A percentile compares a stretch with the other conserved stretches of the same genome.
These are phyloP conservation scores for Scaeva pyrastri DNA, from an alignment of 2,888 invertebrate genomes.

Conservation along the genomic window DNA sequence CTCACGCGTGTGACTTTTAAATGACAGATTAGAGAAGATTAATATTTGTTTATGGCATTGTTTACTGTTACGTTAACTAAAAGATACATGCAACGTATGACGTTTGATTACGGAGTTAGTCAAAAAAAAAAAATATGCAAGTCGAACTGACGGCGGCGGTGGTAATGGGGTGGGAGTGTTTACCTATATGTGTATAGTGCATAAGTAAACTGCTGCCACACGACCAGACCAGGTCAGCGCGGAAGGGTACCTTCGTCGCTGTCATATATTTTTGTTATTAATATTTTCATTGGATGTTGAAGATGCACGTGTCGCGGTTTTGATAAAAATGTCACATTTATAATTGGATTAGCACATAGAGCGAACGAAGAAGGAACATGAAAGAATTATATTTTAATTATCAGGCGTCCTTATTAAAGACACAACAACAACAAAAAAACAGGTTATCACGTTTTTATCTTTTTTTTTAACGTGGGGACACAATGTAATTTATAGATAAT, in stretches of 20 bases:
- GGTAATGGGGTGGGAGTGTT: constrained; percentile 31
- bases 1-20: constrained; percentile 84
- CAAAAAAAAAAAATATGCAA: constrained; percentile 35
- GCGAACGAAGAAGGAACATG: constrained; percentile 36
- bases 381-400: constrained; percentile 40
- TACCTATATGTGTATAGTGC: neutral
- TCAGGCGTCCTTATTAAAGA: constrained; percentile 36
- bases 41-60: constrained; percentile 82
- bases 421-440: neutral
- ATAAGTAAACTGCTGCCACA: constrained; percentile 56
- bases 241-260: constrained; percentile 45
- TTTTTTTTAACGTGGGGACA: neutral
- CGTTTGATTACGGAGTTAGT: constrained; percentile 45
- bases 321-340: constrained; percentile 77
- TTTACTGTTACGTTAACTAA: constrained; percentile 71
- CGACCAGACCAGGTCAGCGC: constrained; percentile 60
- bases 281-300: constrained; percentile 77
- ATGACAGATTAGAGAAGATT: constrained; percentile 84
- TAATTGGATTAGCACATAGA: constrained; percentile 76
- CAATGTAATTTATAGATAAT: no score
- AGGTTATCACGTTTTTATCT: constrained; percentile 38
- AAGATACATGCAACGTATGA: constrained; percentile 44
- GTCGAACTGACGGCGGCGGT: neutral
- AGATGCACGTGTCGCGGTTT: constrained; percentile 79
- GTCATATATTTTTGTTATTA: constrained; percentile 74